These are phyloP conservation scores for Parambassis ranga DNA, from an alignment of 2,797 vertebrate species.

Conservation along the genomic window DNA sequence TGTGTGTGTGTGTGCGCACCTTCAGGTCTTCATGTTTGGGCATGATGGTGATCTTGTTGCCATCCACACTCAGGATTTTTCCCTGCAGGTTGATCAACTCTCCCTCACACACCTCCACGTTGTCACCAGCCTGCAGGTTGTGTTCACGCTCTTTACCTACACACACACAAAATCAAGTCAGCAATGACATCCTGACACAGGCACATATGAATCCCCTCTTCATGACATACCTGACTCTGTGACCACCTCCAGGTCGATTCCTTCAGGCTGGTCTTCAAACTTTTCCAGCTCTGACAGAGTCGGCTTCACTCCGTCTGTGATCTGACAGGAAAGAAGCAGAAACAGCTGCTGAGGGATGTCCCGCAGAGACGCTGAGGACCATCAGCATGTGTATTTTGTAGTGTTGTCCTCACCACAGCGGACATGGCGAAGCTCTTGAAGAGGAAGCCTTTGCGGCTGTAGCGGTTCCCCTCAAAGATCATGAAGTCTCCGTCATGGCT, in stretches of 20 bases:
- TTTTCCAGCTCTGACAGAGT: conserved; percentile 95
- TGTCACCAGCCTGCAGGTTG: conserved; percentile 95
- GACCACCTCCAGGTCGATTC: conserved; percentile 95
- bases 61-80: conserved; percentile 94
- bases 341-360: not conserved
- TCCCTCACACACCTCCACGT: conserved; percentile 96
- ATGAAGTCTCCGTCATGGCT: conserved; percentile 96
- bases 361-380: not conserved
- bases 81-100: conserved; percentile 97
- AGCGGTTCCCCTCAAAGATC: conserved; percentile 96
- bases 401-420: conserved; percentile 85
- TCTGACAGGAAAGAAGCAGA: conserved; percentile 71
- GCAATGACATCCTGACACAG: too few species aligned
- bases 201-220: not conserved
- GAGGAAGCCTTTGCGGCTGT: conserved; percentile 95
- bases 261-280: conserved; percentile 96
- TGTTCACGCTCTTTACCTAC: conserved; percentile 94
- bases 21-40: conserved; percentile 96
- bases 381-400: too few species aligned
- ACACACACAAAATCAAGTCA: too few species aligned
- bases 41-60: conserved; percentile 98
- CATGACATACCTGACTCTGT: conserved; percentile 87
- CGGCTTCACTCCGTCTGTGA: conserved; percentile 95
- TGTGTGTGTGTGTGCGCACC: conserved; percentile 69
- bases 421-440: conserved; percentile 99